Percentiles rank a stretch among this genome's conserved stretches.
phyloP scores from a whole-genome alignment of 2,113 vertebrate species.

The Laticauda laticaudata region DNA sequence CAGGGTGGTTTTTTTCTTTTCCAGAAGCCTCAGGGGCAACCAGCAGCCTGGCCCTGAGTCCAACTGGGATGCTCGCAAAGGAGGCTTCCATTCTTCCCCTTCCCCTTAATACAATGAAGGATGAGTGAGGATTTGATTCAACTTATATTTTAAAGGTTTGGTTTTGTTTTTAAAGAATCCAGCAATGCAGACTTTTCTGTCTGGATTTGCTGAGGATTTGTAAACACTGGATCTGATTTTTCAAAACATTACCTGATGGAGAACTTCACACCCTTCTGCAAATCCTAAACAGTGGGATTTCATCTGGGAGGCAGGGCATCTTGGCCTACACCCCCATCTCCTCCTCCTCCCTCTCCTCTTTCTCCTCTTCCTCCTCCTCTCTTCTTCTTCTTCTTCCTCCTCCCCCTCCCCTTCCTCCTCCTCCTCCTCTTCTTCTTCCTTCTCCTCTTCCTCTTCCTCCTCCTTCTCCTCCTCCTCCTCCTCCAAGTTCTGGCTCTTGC shows the following conservation, averaged over 20 bases:
- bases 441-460: too few species aligned
- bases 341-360: fast-evolving
- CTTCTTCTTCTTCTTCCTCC: fast-evolving
- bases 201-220: background rate
- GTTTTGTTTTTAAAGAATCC: background rate
- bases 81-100: fast-evolving
- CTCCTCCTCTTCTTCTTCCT: too few species aligned
- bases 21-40: background rate
- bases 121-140: background rate
- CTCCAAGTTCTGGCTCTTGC: too few species aligned
- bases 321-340: too few species aligned
- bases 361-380: too few species aligned
- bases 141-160: background rate
- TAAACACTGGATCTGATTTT: background rate
- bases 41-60: background rate
- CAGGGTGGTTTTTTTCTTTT: background rate
- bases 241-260: background rate
- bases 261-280: background rate
- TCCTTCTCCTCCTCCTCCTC: too few species aligned
- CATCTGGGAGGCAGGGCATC: background rate
- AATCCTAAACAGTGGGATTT: background rate
- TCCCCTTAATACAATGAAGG: background rate
- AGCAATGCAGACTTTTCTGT: background rate
- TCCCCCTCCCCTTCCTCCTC: fast-evolving
- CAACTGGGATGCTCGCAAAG: too few species aligned